Evolutionary conservation across 2,113 vertebrate species (phyloP).

Genomic region (crab-eating macaque (Macaca fascicularis)): T2T-MFA8v1.1 NC_088377.1:37971501-37972000

Average conservation of each 20-base stretch:
- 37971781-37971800: background rate
- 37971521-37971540: background rate
- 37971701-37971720: background rate
- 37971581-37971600: background rate
- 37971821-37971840: background rate
- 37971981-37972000: background rate
- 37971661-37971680: background rate
- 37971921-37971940: background rate
- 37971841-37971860: background rate
- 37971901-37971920: background rate
- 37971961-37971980: background rate
- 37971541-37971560: background rate
- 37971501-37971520: background rate
- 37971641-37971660: background rate
- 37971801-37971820: background rate
- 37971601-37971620: background rate
- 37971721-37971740: background rate
- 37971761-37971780: background rate
- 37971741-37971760: background rate
- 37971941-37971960: background rate
- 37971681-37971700: background rate
- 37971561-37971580: background rate
- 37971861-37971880: background rate
- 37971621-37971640: background rate
- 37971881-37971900: background rate